Evolutionary conservation across 2,797 vertebrate genomes (phyloP), one percentile per base, ranked within the genome.

Genomic region (Lindbergichthys nudifrons): DNA sequence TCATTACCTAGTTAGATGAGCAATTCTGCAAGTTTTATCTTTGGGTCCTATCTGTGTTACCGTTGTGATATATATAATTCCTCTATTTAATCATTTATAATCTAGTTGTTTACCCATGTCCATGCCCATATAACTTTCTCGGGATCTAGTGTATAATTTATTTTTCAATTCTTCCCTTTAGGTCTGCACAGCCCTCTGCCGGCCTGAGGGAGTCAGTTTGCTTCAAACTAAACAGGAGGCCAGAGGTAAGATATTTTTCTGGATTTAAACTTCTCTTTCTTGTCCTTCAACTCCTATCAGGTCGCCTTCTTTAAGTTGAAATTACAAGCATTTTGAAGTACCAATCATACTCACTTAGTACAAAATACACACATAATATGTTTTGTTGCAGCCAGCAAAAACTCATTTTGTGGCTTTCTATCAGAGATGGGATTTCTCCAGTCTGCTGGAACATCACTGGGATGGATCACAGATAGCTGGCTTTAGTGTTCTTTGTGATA

Each of bases 171-270:
- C 10, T 50, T 42, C 21, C 42, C 48, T 46, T 26, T 23, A 36
- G 43, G 18, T 71, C 10, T 73, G 61, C 21, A 65, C 45, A 50
- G 18, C 18, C 52, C 32, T 9, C 51, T 42, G 21, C 42, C 36
- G 48, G 19, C 53, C 53, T 58, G 53, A 58, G 58, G 18, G 32
- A 50, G 45, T 73, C 60, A 64, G 52, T 30, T 9, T 42, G 52
- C 21, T 26, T 48, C 3, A 41, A 41, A 51, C 30, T n/a, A 46
- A 64, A n/a, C 30, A 19, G 12, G 46, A 19, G 45, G 60, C 26
- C 61, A 30, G 13, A 51, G 48, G 26, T 62, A 36, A 43, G 39
- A 47, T 6, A 0, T 5, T 52, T 13, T 15, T 21, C 15, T 26
- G 11, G 3, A 47, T 18, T 65, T 26, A 18, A 65, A 65, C 47